These are phyloP conservation scores for Pheosia gnoma DNA, from an alignment of 2,888 invertebrate genomes.

Conservation along the genomic window DNA sequence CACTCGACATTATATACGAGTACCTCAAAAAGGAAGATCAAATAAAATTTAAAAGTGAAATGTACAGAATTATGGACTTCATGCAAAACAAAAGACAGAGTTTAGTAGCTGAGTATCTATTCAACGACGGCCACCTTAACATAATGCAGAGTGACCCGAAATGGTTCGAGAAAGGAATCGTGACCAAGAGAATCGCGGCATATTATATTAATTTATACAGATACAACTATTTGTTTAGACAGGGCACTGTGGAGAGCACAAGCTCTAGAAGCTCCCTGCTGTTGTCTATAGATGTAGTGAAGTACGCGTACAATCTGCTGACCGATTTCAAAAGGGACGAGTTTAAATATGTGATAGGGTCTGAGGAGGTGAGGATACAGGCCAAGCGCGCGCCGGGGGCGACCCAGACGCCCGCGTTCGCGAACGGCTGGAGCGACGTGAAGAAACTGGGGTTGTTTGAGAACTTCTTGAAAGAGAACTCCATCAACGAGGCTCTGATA, in stretches of 20 bases:
- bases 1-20: slow-evolving; percentile 4
- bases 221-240: slow-evolving; percentile 12
- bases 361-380: background rate
- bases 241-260: slow-evolving; percentile 10
- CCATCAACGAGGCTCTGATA: slow-evolving; percentile 27
- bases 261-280: slow-evolving; percentile 17
- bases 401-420: slow-evolving; percentile 37
- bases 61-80: slow-evolving; percentile 7
- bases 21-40: slow-evolving; percentile 9
- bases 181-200: slow-evolving; percentile 15
- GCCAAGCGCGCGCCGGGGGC: background rate
- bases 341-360: slow-evolving; percentile 11
- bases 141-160: slow-evolving; percentile 11
- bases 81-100: slow-evolving; percentile 10
- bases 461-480: slow-evolving; percentile 20
- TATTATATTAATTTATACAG: slow-evolving; percentile 28
- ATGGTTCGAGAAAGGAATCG: slow-evolving; percentile 36
- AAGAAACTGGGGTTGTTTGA: slow-evolving; percentile 24
- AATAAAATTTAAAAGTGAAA: slow-evolving; percentile 15
- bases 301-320: slow-evolving; percentile 51
- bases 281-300: slow-evolving; percentile 46
- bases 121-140: background rate
- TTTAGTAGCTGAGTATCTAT: slow-evolving; percentile 14
- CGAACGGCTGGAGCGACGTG: slow-evolving; percentile 49
- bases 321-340: slow-evolving; percentile 31